Conservation (phyloP, 2,113 vertebrate species). For the Oryzias celebensis region DNA sequence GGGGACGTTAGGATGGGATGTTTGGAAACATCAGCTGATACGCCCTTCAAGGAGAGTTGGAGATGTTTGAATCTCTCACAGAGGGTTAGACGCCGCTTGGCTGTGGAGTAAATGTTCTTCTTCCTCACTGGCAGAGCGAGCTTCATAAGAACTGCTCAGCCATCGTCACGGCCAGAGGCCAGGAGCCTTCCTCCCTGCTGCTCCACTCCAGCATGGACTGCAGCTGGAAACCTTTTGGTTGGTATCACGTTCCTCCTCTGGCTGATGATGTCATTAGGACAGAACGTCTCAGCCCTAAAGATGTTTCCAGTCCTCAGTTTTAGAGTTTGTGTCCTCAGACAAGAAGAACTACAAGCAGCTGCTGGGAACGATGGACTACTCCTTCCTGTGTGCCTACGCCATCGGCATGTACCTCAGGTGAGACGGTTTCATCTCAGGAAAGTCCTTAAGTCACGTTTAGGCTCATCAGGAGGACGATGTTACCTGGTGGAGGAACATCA, state of each 20-base stretch:
- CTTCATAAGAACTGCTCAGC: constrained; percentile 90
- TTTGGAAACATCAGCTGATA: too few relatives aligned
- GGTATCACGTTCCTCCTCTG: constrained; percentile 15
- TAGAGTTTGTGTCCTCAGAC: constrained; percentile 71
- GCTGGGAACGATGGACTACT: constrained; percentile 90
- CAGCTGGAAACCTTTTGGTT: constrained; percentile 93
- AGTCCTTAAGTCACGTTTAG: not conserved
- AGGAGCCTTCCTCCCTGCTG: constrained; percentile 26
- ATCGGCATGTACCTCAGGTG: constrained; percentile 97
- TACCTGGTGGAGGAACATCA: too few relatives aligned
- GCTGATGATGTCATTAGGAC: too few relatives aligned
- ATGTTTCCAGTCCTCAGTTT: not conserved
- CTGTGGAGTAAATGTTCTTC: too few relatives aligned
- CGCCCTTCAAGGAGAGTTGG: too few relatives aligned
- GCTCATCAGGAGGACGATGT: too few relatives aligned
- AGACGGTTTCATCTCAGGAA: constrained; percentile 1
- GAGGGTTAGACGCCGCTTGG: too few relatives aligned
- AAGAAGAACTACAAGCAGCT: constrained; percentile 89
- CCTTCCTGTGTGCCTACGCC: constrained; percentile 93
- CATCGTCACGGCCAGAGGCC: constrained; percentile 19
- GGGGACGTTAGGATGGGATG: too few relatives aligned
- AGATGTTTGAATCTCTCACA: too few relatives aligned
- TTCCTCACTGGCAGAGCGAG: constrained; percentile 80
- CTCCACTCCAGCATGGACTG: constrained; percentile 81
- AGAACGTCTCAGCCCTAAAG: too few relatives aligned